A percentile compares a stretch with the other conserved stretches of the same genome.
These are phyloP conservation scores for Odobenus rosmarus DNA, from an alignment of 2,113 vertebrate genomes.

Conservation along the genomic window DNA sequence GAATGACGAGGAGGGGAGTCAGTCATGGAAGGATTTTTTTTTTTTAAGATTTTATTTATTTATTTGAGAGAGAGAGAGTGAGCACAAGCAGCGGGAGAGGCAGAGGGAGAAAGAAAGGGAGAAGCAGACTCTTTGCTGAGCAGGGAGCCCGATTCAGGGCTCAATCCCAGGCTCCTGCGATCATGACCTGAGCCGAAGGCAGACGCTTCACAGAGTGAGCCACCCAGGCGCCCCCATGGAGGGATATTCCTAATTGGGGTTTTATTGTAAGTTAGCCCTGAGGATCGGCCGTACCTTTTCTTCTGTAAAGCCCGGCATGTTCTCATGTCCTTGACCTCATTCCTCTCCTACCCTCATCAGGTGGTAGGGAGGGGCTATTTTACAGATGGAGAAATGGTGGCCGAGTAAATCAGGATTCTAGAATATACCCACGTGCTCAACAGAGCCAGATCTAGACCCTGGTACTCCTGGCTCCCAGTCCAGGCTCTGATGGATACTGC, in stretches of 20 bases:
- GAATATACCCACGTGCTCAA: accelerated
- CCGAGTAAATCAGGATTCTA: not conserved
- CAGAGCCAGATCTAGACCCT: not conserved
- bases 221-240: not conserved
- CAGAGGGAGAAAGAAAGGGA: not conserved
- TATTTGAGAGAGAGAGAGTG: not conserved
- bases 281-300: not conserved
- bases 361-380: not conserved
- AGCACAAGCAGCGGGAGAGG: not conserved
- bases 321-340: not conserved
- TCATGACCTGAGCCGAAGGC: not conserved
- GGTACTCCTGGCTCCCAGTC: not conserved
- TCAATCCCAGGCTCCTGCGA: too few species aligned
- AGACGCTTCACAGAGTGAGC: not conserved
- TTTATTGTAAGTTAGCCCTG: not conserved
- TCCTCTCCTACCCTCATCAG: not conserved
- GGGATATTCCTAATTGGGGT: too few species aligned
- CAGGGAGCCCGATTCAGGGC: not conserved
- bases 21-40: not conserved
- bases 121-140: not conserved
- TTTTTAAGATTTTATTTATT: not conserved
- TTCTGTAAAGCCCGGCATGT: not conserved
- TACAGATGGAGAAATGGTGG: not conserved
- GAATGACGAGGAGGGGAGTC: not conserved
- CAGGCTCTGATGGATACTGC: not conserved